Conservation (phyloP, 2,888 invertebrate species). For the Phymatocera aterrima region DNA sequence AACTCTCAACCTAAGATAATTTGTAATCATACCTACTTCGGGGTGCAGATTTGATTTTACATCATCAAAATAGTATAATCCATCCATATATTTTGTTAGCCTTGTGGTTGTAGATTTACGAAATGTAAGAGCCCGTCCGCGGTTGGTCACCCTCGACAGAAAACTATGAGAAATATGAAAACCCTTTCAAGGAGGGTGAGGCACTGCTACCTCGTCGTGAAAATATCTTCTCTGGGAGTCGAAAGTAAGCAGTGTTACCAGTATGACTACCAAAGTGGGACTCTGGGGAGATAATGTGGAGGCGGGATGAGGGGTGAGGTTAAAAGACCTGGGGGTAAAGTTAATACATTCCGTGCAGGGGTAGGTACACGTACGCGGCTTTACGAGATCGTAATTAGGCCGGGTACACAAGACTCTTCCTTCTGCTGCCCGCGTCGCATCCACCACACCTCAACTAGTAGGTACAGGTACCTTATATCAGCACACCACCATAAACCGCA, state of each 20-base stretch:
- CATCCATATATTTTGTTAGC: too few relatives aligned
- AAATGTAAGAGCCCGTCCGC: neutral
- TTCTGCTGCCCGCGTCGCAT: neutral
- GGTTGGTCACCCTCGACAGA: neutral
- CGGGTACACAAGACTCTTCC: slow-evolving; percentile 10
- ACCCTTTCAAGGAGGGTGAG: slow-evolving; percentile 21
- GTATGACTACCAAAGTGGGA: slow-evolving; percentile 24
- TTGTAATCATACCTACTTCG: too few relatives aligned
- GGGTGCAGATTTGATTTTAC: too few relatives aligned
- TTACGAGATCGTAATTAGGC: slow-evolving; percentile 45
- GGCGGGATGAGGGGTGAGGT: neutral
- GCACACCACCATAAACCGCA: slow-evolving; percentile 1
- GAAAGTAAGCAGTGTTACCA: slow-evolving; percentile 5
- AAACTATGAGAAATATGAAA: slow-evolving; percentile 28
- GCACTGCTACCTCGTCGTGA: neutral
- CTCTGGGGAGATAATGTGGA: neutral
- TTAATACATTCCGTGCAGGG: slow-evolving; percentile 11
- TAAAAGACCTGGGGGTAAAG: slow-evolving; percentile 2
- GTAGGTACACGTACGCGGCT: slow-evolving; percentile 17
- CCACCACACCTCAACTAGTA: neutral
- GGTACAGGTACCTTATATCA: too few relatives aligned
- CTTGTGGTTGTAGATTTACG: neutral
- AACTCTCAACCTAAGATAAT: too few relatives aligned
- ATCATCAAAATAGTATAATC: too few relatives aligned
- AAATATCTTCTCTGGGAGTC: slow-evolving; percentile 2